Base-by-base conservation (phyloP, 2,113 vertebrate genomes). In the Melanostigma gelatinosum region DNA sequence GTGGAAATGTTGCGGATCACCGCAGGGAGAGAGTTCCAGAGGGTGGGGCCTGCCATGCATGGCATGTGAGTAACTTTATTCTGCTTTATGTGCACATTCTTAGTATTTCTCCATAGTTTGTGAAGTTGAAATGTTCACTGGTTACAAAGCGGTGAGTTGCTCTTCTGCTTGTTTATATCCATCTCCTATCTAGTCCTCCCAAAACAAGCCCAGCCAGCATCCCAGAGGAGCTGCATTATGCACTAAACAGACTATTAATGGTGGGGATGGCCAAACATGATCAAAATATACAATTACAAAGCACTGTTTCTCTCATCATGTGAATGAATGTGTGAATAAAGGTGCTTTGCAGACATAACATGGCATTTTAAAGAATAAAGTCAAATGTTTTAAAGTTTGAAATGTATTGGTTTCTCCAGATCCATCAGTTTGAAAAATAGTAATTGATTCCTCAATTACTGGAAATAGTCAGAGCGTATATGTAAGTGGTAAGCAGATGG, bases 401-500 rank as follows among this genome's bases (percentile, higher is more conserved):
- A 48, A 69, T 63, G 0, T 10, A 50, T 38, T 75, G 4, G 1
- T 62, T 58, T 44, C 36, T 44, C 27, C 32, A 8, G 48, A 42
- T 57, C 13, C 8, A 46, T 72, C 15, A 5, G 15, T 71, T 64
- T 34, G 3, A 29, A 36, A 79, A 70, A 57, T 50, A n/a, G 2
- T 12, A 42, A 52, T 57, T 63, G 4, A 27, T 62, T 50, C 27
- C 10, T 75, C 18, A 22, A 15, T 5, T 46, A 40, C 44, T 64
- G 7, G 40, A 80, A 69, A 12, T 10, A 6, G 15, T 29, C 60
- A 38, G 29, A 73, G n/a, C 8, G 9, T 62, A 13, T 38, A 64
- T 78, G 24, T 63, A 58, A 55, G 71, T 40, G 52, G 8, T 77
- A 24, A 85, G 75, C 86, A 91, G 88, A 87, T 91, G 86, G 87